These are phyloP conservation scores for Carassius auratus DNA, from an alignment of 2,113 vertebrate species.

Conservation along the genomic window DNA sequence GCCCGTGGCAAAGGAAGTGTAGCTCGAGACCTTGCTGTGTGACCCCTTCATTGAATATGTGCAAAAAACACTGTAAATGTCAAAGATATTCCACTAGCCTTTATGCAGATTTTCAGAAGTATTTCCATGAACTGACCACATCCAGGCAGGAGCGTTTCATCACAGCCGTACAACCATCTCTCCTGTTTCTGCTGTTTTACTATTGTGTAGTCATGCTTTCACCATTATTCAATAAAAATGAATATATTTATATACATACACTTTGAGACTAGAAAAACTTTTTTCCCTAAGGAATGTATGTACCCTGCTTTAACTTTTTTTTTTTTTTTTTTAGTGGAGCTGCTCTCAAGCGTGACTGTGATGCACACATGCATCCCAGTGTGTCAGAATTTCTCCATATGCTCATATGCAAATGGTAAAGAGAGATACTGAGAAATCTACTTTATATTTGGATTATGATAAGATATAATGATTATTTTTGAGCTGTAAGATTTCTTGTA, in stretches of 20 bases:
- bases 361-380: background rate
- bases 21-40: background rate
- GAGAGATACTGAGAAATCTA: background rate
- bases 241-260: background rate
- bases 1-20: constrained; percentile 1
- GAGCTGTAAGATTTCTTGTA: background rate
- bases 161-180: constrained; percentile 7
- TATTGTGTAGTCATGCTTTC: background rate
- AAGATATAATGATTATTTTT: background rate
- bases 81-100: background rate
- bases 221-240: background rate
- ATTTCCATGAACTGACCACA: background rate
- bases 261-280: background rate
- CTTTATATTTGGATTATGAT: background rate
- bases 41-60: background rate
- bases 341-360: background rate
- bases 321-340: background rate
- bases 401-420: background rate
- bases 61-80: background rate
- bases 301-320: background rate
- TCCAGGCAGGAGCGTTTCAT: background rate
- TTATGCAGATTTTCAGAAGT: background rate
- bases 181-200: background rate
- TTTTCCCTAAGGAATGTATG: background rate
- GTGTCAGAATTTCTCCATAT: constrained; percentile 4